These are phyloP conservation scores for Oscheius sp. DNA, from an alignment of 2,888 invertebrate species.

Conservation along the genomic window DNA sequence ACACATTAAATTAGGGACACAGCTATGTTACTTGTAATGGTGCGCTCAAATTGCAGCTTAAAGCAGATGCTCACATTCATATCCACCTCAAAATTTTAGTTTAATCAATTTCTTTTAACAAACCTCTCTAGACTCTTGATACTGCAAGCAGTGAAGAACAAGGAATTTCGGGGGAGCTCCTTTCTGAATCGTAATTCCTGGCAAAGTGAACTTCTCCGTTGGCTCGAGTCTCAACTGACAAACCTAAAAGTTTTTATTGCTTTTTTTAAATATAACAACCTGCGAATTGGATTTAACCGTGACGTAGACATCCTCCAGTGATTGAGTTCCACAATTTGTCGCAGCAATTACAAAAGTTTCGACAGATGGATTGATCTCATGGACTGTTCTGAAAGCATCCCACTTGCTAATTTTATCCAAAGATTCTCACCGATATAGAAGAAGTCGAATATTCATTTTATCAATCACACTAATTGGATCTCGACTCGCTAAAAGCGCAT, in stretches of 20 bases:
- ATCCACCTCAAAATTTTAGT: slow-evolving; percentile 16
- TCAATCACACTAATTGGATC: slow-evolving; percentile 17
- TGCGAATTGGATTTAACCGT: slow-evolving; percentile 2
- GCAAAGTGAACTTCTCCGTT: not conserved
- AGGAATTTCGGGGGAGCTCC: slow-evolving; percentile 6
- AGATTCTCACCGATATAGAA: not conserved
- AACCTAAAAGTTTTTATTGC: not conserved
- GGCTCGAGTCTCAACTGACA: slow-evolving; percentile 3
- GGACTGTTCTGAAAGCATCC: not conserved
- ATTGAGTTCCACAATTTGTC: slow-evolving; percentile 2
- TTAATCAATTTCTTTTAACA: not conserved
- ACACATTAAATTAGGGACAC: slow-evolving; percentile 1
- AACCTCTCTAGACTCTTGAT: slow-evolving; percentile 16
- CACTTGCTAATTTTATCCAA: not conserved
- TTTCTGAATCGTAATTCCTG: slow-evolving; percentile 1
- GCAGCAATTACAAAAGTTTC: slow-evolving; percentile 8
- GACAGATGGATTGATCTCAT: slow-evolving; percentile 2
- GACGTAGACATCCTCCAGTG: not conserved
- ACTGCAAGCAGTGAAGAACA: not conserved
- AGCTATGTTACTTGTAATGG: slow-evolving; percentile 7
- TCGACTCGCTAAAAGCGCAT: slow-evolving; percentile 1
- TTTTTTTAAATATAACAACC: not conserved
- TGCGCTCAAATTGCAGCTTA: slow-evolving; percentile 20
- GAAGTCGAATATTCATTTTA: slow-evolving; percentile 24
- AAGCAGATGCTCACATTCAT: slow-evolving; percentile 19